A percentile compares a stretch with the other conserved stretches of the same genome.
These are phyloP conservation scores for Microcebus jonahi DNA, from an alignment of 2,113 vertebrate genomes.

Conservation along the genomic window DNA sequence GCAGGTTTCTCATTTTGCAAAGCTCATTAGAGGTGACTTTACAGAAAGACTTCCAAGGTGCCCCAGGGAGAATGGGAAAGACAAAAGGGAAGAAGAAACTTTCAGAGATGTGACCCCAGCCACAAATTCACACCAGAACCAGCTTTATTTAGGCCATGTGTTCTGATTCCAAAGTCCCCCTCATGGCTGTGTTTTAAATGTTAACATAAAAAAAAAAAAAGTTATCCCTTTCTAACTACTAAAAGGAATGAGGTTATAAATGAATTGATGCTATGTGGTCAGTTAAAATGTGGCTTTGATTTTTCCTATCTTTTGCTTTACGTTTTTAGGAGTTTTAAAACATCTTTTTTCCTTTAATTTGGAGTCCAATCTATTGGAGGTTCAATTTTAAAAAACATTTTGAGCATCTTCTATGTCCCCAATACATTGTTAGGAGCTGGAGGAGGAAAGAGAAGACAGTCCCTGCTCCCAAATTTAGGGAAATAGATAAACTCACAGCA, in stretches of 20 bases:
- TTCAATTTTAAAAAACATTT: neutral
- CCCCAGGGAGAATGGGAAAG: slow-evolving; percentile 68
- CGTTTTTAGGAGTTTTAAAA: slow-evolving; percentile 11
- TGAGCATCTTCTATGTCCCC: neutral
- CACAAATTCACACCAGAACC: slow-evolving; percentile 57
- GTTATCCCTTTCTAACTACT: neutral
- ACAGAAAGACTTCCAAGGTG: slow-evolving; percentile 75
- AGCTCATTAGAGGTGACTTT: slow-evolving; percentile 86
- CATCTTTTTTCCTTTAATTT: slow-evolving; percentile 22
- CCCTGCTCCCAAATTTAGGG: neutral
- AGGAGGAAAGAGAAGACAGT: neutral
- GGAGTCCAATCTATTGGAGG: neutral
- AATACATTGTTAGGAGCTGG: neutral
- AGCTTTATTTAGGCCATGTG: neutral
- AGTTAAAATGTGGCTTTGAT: slow-evolving; percentile 26
- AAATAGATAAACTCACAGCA: neutral
- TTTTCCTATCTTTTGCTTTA: neutral
- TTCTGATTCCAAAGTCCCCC: neutral
- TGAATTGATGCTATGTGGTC: neutral
- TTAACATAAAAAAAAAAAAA: neutral
- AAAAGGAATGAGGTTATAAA: neutral
- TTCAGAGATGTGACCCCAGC: slow-evolving; percentile 70
- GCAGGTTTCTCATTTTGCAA: slow-evolving; percentile 85
- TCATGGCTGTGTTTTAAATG: slow-evolving; percentile 33
- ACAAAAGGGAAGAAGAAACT: slow-evolving; percentile 51